Evolutionary conservation across 2,797 vertebrate genomes (phyloP).

Genomic region (Eleutherodactylus coqui): DNA sequence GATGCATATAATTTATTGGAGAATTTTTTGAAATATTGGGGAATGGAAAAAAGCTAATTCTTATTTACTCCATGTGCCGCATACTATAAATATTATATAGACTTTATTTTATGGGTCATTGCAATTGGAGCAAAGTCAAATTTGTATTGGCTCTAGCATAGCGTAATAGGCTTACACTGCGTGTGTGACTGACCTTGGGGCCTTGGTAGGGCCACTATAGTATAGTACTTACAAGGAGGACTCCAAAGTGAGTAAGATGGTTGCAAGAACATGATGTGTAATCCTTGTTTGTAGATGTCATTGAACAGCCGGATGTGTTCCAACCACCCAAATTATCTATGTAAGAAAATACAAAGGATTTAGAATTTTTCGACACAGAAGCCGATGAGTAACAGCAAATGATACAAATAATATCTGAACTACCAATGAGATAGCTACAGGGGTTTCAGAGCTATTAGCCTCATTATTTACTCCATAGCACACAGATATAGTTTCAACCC

Average conservation of each 20-base stretch:
- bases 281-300: slow-evolving; percentile 72
- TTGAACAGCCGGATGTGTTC: slow-evolving; percentile 82
- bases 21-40: no score
- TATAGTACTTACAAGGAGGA: slow-evolving; percentile 85
- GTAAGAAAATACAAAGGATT: slow-evolving; percentile 65
- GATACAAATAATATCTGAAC: background rate
- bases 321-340: slow-evolving; percentile 87
- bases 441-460: background rate
- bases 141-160: no score
- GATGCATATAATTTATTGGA: no score
- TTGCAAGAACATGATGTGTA: slow-evolving; percentile 88
- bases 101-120: no score
- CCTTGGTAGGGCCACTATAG: background rate
- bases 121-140: no score
- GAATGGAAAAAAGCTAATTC: no score
- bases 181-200: no score
- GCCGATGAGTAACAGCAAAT: background rate
- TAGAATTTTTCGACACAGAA: background rate
- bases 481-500: no score
- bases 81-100: no score
- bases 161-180: no score
- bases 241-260: slow-evolving; percentile 93
- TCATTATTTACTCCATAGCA: no score
- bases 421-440: background rate
- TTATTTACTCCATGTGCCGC: no score